Evolutionary conservation across 2,797 vertebrate genomes (phyloP).

Genomic region (Gobio occitaniae): DNA sequence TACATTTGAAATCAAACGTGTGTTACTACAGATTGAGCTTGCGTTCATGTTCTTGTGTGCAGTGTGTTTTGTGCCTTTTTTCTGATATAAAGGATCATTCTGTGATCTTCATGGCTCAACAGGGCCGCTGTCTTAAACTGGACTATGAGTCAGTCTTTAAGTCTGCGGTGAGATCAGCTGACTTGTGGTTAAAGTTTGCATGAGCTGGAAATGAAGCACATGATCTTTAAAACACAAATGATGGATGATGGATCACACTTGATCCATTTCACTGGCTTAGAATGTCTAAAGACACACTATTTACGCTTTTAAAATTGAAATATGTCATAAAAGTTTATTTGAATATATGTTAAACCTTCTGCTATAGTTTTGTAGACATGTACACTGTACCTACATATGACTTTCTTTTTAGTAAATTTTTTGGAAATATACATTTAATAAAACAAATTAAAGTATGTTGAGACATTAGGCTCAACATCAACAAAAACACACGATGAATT

Average conservation of each 20-base stretch:
- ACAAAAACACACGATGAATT: neutral
- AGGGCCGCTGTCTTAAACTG: neutral
- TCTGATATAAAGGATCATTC: neutral
- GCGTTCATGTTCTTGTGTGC: neutral
- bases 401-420: no score
- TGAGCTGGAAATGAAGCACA: conserved; percentile 67
- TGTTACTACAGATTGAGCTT: neutral
- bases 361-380: no score
- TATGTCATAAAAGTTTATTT: neutral
- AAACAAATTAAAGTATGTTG: no score
- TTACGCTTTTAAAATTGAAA: neutral
- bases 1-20: neutral
- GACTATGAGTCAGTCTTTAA: conserved; percentile 24
- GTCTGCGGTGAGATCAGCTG: conserved; percentile 69
- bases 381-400: no score
- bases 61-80: neutral
- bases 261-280: neutral
- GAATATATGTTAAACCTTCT: neutral
- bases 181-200: conserved; percentile 68
- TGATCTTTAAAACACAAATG: conserved; percentile 69
- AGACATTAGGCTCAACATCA: no score
- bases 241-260: conserved; percentile 14
- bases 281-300: neutral
- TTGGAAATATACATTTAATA: no score
- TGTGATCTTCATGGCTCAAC: neutral